Base-by-base conservation (phyloP, 2,113 vertebrate species). In the Aythya baeri region DNA sequence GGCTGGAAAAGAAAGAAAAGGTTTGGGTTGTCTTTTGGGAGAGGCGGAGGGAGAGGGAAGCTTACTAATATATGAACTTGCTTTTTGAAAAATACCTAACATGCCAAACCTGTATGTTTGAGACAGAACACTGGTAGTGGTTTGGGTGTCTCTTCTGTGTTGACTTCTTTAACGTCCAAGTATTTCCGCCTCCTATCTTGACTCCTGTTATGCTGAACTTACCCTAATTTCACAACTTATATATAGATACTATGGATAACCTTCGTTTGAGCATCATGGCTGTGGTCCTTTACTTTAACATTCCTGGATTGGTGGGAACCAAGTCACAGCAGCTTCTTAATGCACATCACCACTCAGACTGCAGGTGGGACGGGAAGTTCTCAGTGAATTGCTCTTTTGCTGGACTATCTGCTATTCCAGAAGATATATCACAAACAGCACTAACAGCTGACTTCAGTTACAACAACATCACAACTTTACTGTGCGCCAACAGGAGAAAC, bases 201-300 rank as follows among this genome's bases (percentile, higher is more conserved):
- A 78, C 11, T 36, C 65, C 55, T 31, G 6, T 82, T 83, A n/a
- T 21, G 65, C 91, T 89, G 63, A 93, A 59, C 70, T 88, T 83
- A 52, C 59, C 7, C 0, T 80, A 46, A 46, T 82, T 97, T 63
- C 90, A 43, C 71, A 15, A 74, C 75, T 91, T 93, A 82, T 43
- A 9, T 70, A 21, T 11, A 97, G 97, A 82, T 91, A 89, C 84
- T 63, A 98, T 98, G 98, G 94, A 85, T 86, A 93, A 67, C 55
- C 46, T 87, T 34, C 88, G 58, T 80, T 41, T 97, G 89, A 63
- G 49, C 22, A 27, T 94, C 52, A 29, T 96, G 49, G 57, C 87
- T 83, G 25, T 95, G 79, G 61, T 95, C 49, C 58, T 96, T 81
- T 78, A 32, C 87, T 89, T 97, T 61, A 65, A 74, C 82, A 74